Base-by-base conservation (phyloP, 2,797 vertebrate genomes). In the Acipenser oxyrinchus region DNA sequence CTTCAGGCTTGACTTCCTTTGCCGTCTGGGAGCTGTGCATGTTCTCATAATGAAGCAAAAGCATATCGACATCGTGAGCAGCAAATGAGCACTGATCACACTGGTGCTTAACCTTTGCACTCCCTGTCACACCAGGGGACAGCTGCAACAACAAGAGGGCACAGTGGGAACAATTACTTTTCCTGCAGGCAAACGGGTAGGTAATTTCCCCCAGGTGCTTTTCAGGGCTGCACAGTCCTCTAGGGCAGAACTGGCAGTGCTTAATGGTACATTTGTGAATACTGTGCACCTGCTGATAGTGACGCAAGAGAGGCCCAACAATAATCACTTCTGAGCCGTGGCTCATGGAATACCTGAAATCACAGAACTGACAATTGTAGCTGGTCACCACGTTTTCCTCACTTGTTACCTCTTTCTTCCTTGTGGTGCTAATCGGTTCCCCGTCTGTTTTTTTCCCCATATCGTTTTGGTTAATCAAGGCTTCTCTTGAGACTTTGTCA, bases 231-330 rank as follows among this genome's bases (percentile, higher is more conserved):
- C 96, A 99, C 78, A 98, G 94, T 64, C 96, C 96, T 77, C 94
- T 88, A 53, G 96, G 96, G 84, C 96, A 99, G 82, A 96, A 96
- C 68, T 94, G 93, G 88, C 96, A 99, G 89, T 99, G 96, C 82
- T 99, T 97, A 83, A 99, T 99, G 83, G 95, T 95, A 86, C 96
- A 99, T 59, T 96, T 93, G 81, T 98, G 95, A 86, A 99, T 97
- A 88, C 94, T 94, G 89, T 99, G 96, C 74, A 93, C 93, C 83
- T 95, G 94, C 83, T 97, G 95, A 86, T 99, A 99, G 81, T 99
- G 96, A 75, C 93, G 93, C 69, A 99, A 90, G 72, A 99, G 88
- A 0, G 96, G 96, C 23, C 94, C 96, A 68, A 99, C 95, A 37
- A 98, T 91, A 68, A 99, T 99, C 76, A 98, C 92, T 7, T 98